Conservation (phyloP, 1,140 invertebrate species). For the Drosophila malerkotliana region DNA sequence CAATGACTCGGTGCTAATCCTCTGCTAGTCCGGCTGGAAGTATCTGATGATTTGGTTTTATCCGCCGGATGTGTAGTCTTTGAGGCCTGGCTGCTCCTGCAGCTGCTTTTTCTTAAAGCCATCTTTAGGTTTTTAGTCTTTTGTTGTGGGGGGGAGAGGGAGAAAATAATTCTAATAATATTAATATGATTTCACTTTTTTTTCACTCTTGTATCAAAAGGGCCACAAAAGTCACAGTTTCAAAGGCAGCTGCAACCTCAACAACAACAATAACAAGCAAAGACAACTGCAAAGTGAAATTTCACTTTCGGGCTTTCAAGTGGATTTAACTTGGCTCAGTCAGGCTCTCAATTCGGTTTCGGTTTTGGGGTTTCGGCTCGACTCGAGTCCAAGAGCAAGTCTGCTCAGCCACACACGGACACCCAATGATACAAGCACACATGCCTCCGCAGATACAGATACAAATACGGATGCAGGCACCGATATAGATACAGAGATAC, state of each 20-base stretch:
- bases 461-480: neutral
- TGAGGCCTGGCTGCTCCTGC: constrained; percentile 8
- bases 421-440: constrained; percentile 24
- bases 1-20: constrained; percentile 21
- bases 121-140: neutral
- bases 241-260: constrained; percentile 17
- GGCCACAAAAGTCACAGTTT: constrained; percentile 23
- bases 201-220: constrained; percentile 25
- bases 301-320: constrained; percentile 70
- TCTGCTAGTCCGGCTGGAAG: constrained; percentile 1
- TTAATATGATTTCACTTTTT: constrained; percentile 56
- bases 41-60: constrained; percentile 2
- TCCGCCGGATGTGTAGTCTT: neutral
- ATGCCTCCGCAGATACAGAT: neutral
- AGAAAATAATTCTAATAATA: constrained; percentile 19
- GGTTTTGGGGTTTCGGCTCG: constrained; percentile 8
- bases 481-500: neutral
- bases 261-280: constrained; percentile 13
- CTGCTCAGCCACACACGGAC: constrained; percentile 9
- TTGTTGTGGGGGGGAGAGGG: neutral
- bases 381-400: constrained; percentile 34
- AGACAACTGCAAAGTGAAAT: constrained; percentile 66
- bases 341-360: constrained; percentile 13
- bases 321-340: constrained; percentile 37
- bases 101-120: constrained; percentile 4